Evolutionary conservation across 2,113 vertebrate species (phyloP), one percentile per base, ranked within the genome.

Genomic region (Myotis lucifugus): DNA sequence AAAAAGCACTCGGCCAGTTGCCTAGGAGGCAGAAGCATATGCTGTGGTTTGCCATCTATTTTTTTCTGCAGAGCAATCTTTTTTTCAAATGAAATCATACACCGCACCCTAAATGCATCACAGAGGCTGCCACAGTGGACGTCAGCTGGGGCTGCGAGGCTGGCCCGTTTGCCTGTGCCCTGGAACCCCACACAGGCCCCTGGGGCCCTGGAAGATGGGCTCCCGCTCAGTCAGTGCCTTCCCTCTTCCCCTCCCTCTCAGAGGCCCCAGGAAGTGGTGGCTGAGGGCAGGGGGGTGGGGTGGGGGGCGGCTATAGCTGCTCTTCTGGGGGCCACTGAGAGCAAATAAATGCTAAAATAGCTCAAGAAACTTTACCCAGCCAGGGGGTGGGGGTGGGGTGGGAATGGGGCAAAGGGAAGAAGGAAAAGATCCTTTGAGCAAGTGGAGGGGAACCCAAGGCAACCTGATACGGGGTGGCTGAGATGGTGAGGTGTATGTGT

Each of bases 41-140:
- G 4, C 74, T 94, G 46, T 19, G 92, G 90, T 93, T 95, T 94
- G 50, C 29, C 4, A 54, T 54, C 34, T 66, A 61, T 84, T 76
- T 76, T 85, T 85, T 88, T 84, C 93, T 67, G 67, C 94, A 59
- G 15, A 93, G 81, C 19, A 29, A 72, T 87, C 69, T 56, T 42
- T 91, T 42, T 81, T 77, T 46, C 42, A 37, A 78, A 72, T 92
- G 85, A 90, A 94, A 94, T 48, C 69, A 73, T 40, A 74, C 11
- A 14, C 59, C 1, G 2, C 40, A 52, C 64, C 56, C n/a, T 92
- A 23, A 94, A 88, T n/a, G 46, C 34, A 18, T 46, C 74, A 50
- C 70, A 52, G 66, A 87, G 72, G 72, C 32, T 32, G 59, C 8
- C 6, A 6, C 0, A 0, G 17, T 2, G n/a, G 34, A 32, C 0